These are phyloP conservation scores for Pipra filicauda DNA, from an alignment of 2,113 vertebrate genomes.

Conservation along the genomic window DNA sequence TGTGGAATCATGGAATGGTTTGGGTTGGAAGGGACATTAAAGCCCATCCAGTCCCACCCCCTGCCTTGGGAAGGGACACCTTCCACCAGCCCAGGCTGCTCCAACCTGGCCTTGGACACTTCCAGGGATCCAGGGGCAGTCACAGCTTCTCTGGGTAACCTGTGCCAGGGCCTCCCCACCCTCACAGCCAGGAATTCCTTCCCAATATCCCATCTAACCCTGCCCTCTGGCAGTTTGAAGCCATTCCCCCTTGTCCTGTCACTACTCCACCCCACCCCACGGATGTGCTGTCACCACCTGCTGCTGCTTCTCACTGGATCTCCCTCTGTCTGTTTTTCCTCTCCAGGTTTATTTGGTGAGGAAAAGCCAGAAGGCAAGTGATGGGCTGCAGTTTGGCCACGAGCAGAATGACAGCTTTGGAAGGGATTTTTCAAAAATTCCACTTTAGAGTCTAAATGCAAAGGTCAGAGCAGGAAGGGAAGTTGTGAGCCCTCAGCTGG, in stretches of 20 bases:
- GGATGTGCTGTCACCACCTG: not conserved
- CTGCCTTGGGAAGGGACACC: not conserved
- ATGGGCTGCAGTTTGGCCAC: not conserved
- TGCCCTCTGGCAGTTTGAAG: fast-evolving
- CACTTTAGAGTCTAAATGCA: not conserved
- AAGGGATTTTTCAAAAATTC: not conserved
- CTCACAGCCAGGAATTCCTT: fast-evolving
- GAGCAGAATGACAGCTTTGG: not conserved
- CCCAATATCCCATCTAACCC: fast-evolving
- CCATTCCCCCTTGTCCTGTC: not conserved
- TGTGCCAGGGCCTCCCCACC: not conserved
- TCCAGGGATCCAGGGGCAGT: not conserved
- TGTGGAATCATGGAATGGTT: not conserved
- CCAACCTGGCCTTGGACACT: not conserved
- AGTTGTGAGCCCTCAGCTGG: not conserved
- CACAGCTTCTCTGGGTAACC: not conserved
- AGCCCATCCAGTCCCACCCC: not conserved
- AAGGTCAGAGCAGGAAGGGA: not conserved
- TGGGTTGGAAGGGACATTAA: too few relatives aligned
- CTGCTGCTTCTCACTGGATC: not conserved
- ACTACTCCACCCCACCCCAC: not conserved
- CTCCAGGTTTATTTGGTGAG: not conserved
- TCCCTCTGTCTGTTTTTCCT: not conserved
- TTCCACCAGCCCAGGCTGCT: fast-evolving
- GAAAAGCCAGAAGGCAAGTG: not conserved